Evolutionary conservation across 1,140 invertebrate genomes (phyloP).

Genomic region (Cryptotermes secundus): DNA sequence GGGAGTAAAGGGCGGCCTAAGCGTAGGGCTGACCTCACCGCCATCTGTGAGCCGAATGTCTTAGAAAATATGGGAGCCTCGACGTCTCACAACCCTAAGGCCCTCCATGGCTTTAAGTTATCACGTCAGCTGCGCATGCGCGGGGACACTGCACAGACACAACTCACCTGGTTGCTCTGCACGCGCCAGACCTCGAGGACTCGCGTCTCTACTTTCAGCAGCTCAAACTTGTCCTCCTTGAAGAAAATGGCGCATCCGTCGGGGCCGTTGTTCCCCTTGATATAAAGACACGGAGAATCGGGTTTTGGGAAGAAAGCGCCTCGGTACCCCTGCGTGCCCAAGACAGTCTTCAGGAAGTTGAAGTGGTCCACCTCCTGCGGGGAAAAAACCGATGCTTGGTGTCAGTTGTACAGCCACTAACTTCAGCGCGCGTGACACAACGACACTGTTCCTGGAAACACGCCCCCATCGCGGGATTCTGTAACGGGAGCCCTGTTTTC

Average conservation of each 20-base stretch:
- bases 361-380: conserved; percentile 79
- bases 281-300: conserved; percentile 75
- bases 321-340: conserved; percentile 64
- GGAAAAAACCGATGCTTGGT: conserved; percentile 26
- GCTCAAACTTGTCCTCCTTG: conserved; percentile 60
- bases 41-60: too few relatives aligned
- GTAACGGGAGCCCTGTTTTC: too few relatives aligned
- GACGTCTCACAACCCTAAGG: too few relatives aligned
- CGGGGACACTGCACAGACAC: neutral
- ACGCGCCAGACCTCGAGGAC: conserved; percentile 69
- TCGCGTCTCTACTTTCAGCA: conserved; percentile 58
- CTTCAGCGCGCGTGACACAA: too few relatives aligned
- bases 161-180: conserved; percentile 68
- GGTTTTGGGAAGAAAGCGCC: conserved; percentile 77
- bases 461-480: too few relatives aligned
- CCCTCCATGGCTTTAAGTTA: too few relatives aligned
- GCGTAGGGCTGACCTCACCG: too few relatives aligned
- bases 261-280: conserved; percentile 71
- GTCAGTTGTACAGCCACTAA: too few relatives aligned
- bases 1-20: too few relatives aligned
- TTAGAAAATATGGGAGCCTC: too few relatives aligned
- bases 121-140: too few relatives aligned
- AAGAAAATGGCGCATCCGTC: conserved; percentile 82
- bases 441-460: too few relatives aligned
- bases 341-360: conserved; percentile 61